Base-by-base conservation (phyloP, 2,113 vertebrate genomes). In the Syngnathus floridae region DNA sequence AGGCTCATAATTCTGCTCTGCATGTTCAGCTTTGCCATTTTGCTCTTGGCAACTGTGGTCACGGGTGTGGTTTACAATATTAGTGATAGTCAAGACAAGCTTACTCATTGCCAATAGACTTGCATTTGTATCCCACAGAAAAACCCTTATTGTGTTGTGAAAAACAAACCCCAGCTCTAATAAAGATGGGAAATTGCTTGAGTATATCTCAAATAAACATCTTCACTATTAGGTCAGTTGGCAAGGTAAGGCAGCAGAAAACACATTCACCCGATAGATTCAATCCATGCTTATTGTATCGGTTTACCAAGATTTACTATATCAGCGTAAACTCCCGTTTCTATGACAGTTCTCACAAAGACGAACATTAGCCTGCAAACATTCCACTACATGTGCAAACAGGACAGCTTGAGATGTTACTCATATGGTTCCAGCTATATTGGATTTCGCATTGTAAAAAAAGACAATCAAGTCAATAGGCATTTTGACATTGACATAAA, bases 21-120 rank as follows among this genome's bases (percentile, higher is more conserved):
- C 57, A 68, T 66, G 57, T 73, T 73, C 57, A 75, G 62, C 65
- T 67, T 62, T 75, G 70, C 73, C 73, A 75, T 69, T 81, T 81
- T 78, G 17, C 69, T 79, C 62, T 43, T 8, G 66, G 78, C 64
- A 59, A 16, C 60, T 66, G 48, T 59, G 74, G 59, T 4, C 12
- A 57, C 62, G 65, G 82, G 82, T 80, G 82, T 73, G 82, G 76
- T 41, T 66, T 67, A 43, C 58, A 19, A 56, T 59, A 36, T 66
- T 38, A 19, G 1, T 59, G 60, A 59, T 4, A 66, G 71, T 67
- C 21, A 57, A 57, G 58, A 19, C 10, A 51, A n/a, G 19, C 48
- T 21, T 51, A 21, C 48, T 21, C 9, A 10, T 4, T 51, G 8
- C n/a, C 48, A 51, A 51, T 21, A 51, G 48, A 21, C 7, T n/a